These are phyloP conservation scores for Hirtodrosophila alboralis DNA, from an alignment of 2,888 invertebrate genomes.

Conservation along the genomic window DNA sequence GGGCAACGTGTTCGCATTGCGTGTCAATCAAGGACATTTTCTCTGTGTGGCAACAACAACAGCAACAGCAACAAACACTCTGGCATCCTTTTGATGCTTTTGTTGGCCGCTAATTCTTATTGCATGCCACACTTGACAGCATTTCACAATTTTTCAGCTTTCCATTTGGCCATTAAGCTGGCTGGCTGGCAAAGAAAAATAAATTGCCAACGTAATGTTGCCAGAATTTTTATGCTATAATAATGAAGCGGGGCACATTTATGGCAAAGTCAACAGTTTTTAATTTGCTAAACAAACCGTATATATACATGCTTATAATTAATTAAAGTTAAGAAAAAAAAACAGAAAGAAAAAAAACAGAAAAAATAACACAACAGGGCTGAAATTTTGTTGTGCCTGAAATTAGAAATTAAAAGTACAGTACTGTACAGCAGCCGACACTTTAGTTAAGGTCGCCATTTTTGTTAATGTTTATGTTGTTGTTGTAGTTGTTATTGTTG, in stretches of 20 bases:
- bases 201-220: too few species aligned
- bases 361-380: slow-evolving; percentile 12
- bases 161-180: slow-evolving; percentile 60
- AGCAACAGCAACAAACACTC: slow-evolving; percentile 19
- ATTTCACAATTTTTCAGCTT: slow-evolving; percentile 41
- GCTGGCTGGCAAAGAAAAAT: slow-evolving; percentile 39
- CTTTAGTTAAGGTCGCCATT: slow-evolving; percentile 40
- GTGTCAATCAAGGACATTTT: slow-evolving; percentile 68
- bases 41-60: slow-evolving; percentile 1
- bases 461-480: slow-evolving; percentile 3
- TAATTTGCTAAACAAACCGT: slow-evolving; percentile 75
- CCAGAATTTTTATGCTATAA: too few species aligned
- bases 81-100: slow-evolving; percentile 42
- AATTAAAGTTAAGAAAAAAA: slow-evolving; percentile 63
- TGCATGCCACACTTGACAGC: slow-evolving; percentile 60
- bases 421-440: slow-evolving; percentile 21
- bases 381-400: slow-evolving; percentile 1
- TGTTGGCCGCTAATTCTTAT: slow-evolving; percentile 63
- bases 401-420: slow-evolving; percentile 70
- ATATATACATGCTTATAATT: slow-evolving; percentile 56
- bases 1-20: slow-evolving; percentile 61
- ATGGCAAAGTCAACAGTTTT: slow-evolving; percentile 73
- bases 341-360: slow-evolving; percentile 24
- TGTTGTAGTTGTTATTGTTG: slow-evolving; percentile 23
- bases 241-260: slow-evolving; percentile 41